phyloP scores from a whole-genome alignment of 1,140 invertebrate genomes.

The Lepidurus packardi region DNA sequence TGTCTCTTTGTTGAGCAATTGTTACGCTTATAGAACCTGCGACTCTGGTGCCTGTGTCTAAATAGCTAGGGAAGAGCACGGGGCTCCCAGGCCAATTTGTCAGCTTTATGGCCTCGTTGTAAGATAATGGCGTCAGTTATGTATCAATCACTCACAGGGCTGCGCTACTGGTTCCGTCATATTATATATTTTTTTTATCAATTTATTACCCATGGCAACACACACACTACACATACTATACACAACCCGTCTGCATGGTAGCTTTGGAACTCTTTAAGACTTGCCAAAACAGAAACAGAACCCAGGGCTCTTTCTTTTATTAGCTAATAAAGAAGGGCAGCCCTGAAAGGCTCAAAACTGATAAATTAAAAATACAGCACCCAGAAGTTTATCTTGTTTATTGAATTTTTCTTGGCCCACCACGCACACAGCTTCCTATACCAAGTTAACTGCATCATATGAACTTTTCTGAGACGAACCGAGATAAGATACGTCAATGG shows the following conservation, averaged over 20 bases:
- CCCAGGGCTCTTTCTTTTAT: neutral
- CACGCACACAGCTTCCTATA: neutral
- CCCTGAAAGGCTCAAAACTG: constrained; percentile 14
- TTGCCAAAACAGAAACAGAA: constrained; percentile 14
- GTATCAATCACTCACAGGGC: constrained; percentile 4
- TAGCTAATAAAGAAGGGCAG: neutral
- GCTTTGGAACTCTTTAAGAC: neutral
- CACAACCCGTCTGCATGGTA: neutral
- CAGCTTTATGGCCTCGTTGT: neutral
- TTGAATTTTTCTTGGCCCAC: neutral
- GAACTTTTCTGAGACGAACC: too few species aligned
- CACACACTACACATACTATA: neutral
- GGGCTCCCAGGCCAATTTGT: constrained; percentile 7
- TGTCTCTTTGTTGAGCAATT: neutral
- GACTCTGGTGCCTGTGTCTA: constrained; percentile 13
- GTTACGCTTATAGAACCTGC: constrained; percentile 21
- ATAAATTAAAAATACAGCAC: neutral
- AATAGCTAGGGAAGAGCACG: neutral
- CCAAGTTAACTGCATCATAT: neutral
- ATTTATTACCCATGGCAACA: constrained; percentile 8
- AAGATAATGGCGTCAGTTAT: constrained; percentile 14
- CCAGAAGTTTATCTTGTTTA: neutral
- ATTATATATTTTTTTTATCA: neutral
- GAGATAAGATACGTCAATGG: too few species aligned
- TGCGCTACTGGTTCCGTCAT: neutral